phyloP scores from a whole-genome alignment of 1,140 invertebrate species.

The Drosophila malerkotliana region DNA sequence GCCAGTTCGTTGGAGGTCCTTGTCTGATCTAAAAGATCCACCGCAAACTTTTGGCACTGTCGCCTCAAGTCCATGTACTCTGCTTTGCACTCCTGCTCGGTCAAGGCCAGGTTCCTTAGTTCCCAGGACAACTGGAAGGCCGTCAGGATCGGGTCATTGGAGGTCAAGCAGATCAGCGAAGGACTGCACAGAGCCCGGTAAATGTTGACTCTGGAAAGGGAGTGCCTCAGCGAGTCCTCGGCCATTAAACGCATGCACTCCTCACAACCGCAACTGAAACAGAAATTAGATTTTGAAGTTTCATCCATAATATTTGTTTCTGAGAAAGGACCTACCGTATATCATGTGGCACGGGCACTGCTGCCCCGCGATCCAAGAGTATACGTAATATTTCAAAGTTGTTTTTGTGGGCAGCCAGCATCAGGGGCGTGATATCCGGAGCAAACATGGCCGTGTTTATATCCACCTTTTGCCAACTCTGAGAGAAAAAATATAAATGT shows the following conservation, averaged over 20 bases:
- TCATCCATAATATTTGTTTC: not conserved
- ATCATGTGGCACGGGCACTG: slow-evolving; percentile 94
- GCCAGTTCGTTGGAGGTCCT: slow-evolving; percentile 95
- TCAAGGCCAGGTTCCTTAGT: slow-evolving; percentile 89
- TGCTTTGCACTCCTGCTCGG: slow-evolving; percentile 92
- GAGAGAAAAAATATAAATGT: slow-evolving; percentile 25
- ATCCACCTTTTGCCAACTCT: slow-evolving; percentile 95
- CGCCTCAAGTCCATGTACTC: slow-evolving; percentile 92
- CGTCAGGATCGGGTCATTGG: slow-evolving; percentile 92
- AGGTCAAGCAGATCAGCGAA: slow-evolving; percentile 93
- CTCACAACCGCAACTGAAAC: slow-evolving; percentile 90
- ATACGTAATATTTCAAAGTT: slow-evolving; percentile 98
- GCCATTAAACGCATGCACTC: slow-evolving; percentile 89
- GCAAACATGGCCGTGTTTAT: slow-evolving; percentile 93
- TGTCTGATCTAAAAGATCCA: slow-evolving; percentile 94
- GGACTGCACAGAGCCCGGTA: slow-evolving; percentile 96
- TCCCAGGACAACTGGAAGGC: slow-evolving; percentile 94
- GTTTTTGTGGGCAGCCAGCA: slow-evolving; percentile 95
- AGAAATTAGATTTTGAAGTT: not conserved
- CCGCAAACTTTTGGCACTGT: slow-evolving; percentile 96
- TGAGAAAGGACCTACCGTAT: slow-evolving; percentile 86
- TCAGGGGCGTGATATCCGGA: slow-evolving; percentile 95
- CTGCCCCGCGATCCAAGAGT: slow-evolving; percentile 93
- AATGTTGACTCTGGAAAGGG: slow-evolving; percentile 94
- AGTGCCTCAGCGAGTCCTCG: slow-evolving; percentile 93